Base-by-base conservation (phyloP, 2,113 vertebrate genomes). In the Lagopus muta region DNA sequence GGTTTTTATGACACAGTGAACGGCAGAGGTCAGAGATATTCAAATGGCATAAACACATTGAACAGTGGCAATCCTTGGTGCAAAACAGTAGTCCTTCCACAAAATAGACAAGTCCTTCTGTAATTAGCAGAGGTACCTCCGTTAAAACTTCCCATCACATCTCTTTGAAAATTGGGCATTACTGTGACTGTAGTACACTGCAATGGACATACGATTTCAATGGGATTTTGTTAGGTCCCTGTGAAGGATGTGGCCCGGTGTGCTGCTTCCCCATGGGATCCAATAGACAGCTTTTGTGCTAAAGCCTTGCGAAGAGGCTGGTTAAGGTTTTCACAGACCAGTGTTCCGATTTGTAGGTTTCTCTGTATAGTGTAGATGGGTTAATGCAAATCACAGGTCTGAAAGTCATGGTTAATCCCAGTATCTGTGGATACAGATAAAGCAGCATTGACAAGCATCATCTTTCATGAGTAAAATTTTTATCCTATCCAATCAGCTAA, bases 21-120 rank as follows among this genome's bases (percentile, higher is more conserved):
- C 72, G 88, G 89, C 73, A 96, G 76, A 97, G 95, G 94, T 96
- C 96, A 96, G 94, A 95, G 76, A 87, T 92, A 89, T 95, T 95
- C 91, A 94, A 70, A 52, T 71, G 71, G 52, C 92, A 82, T 70
- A 96, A 96, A 93, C 64, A 67, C 4, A 93, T 82, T 71, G 61
- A 73, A 38, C 95, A 93, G 79, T 79, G 86, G 66, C 52, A 85
- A 71, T 52, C 50, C 60, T 40, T 62, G 86, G 64, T 78, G 73
- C 38, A 70, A 88, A 91, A 92, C 95, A 95, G 90, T 93, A 47
- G 82, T 92, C 62, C 75, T 65, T 65, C 78, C 83, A 76, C 76
- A 90, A 90, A 86, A 75, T 11, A 81, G 52, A 40, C 82, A 77
- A 84, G 27, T 58, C 66, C 67, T 67, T 81, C 89, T 88, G 50